phyloP scores from a whole-genome alignment of 2,113 vertebrate genomes.

The Pungitius pungitius region DNA sequence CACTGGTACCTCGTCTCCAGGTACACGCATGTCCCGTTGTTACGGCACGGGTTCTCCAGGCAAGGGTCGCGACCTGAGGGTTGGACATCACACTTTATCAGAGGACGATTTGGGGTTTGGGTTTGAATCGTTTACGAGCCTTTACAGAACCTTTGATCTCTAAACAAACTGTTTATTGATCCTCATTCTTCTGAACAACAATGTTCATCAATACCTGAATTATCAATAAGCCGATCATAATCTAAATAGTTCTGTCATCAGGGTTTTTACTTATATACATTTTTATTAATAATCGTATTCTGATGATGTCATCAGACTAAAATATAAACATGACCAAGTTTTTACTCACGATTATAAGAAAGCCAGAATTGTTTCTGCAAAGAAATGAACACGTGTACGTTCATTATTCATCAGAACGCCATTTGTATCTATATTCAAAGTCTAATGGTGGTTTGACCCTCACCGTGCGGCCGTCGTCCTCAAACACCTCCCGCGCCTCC shows the following conservation, averaged over 20 bases:
- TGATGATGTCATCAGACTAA: neutral
- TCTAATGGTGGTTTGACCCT: neutral
- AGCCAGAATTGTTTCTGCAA: constrained; percentile 73
- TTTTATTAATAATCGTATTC: neutral
- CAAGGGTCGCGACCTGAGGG: constrained; percentile 54
- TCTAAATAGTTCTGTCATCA: no score
- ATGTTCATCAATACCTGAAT: no score
- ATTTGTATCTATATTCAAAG: no score
- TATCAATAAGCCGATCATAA: no score
- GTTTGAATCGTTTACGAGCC: no score
- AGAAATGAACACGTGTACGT: neutral
- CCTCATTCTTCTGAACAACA: no score
- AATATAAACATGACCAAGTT: neutral
- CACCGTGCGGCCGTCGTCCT: constrained; percentile 71
- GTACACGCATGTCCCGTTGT: constrained; percentile 67
- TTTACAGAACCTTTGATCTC: no score
- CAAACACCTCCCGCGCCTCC: constrained; percentile 90
- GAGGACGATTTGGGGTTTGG: no score
- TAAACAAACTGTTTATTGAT: no score
- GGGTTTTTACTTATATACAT: no score
- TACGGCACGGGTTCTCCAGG: constrained; percentile 64
- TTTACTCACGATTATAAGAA: constrained; percentile 65
- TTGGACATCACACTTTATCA: no score
- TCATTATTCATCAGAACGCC: no score
- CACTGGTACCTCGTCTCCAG: constrained; percentile 53